Evolutionary conservation across 2,113 vertebrate genomes (phyloP), one percentile per base, ranked within the genome.

Genomic region (Labeo rohita): DNA sequence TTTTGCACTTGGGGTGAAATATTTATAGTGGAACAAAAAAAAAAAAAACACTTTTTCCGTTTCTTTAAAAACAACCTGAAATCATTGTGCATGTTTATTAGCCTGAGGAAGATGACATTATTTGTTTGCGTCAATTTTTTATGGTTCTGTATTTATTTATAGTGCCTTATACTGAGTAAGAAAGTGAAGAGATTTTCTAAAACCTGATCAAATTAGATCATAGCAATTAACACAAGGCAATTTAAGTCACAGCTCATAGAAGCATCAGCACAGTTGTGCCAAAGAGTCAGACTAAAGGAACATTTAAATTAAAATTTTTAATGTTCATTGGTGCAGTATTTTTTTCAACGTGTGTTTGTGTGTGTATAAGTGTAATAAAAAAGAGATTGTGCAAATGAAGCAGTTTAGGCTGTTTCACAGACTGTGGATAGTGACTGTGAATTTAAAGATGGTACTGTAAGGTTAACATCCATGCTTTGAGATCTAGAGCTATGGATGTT

Each of bases 121-220:
- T 28, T 72, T 72, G 34, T 34, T 23, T 66, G 28, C 8, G 8
- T 16, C 7, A 39, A 28, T 80, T 81, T 81, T 81, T 3, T 36
- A 81, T 81, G 61, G 61, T 34, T 81, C 21, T 66, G 59, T 81
- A 66, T 81, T 81, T 81, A 68, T 66, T 81, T 82, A 70, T 49
- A 52, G 63, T 80, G 77, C 61, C 45, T 82, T 68, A 52, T 36
- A 39, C 3, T 21, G 45, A 16, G 21, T 9, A 36, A 77, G 28
- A 66, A 54, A 54, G 8, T 36, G 28, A 12, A 15, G 43, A 65
- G 47, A 52, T 82, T 68, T 18, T 49, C 23, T 36, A 4, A 82
- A 50, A 50, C 43, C 16, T 4, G 13, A 52, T 50, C 5, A 36
- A 82, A 68, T 50, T 5, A 21, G 39, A 45, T 63, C 23, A 18